A percentile compares a stretch with the other conserved stretches of the same genome.
phyloP scores from a whole-genome alignment of 2,113 vertebrate species.

The Sciurus niger region DNA sequence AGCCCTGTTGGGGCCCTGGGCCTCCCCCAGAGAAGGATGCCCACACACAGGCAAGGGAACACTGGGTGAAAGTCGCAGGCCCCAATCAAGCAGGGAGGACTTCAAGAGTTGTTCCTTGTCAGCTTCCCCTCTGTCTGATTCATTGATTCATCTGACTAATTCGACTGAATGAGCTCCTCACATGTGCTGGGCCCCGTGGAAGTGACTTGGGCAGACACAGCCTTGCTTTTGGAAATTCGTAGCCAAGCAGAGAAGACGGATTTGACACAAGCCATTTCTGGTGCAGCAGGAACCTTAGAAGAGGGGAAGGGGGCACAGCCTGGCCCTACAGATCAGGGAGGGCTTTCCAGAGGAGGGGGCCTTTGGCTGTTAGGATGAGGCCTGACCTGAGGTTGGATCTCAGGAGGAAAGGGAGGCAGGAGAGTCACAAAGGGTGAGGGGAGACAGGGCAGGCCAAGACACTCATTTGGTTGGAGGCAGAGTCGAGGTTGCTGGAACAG shows the following conservation, averaged over 20 bases:
- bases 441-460: too few species aligned
- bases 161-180: neutral
- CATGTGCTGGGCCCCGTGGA: rapidly evolving
- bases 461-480: neutral
- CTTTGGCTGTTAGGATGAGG: neutral
- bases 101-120: neutral
- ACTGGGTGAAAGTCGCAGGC: neutral
- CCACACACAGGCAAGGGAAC: neutral
- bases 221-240: neutral
- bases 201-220: neutral
- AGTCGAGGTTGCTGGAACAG: neutral
- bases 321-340: neutral
- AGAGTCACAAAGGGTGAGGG: neutral
- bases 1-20: neutral
- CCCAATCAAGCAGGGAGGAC: neutral
- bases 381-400: constrained; percentile 10
- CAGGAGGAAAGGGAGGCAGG: neutral
- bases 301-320: neutral
- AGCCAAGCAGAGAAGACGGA: neutral
- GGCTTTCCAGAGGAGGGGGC: neutral
- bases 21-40: neutral
- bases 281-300: neutral
- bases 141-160: neutral
- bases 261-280: neutral
- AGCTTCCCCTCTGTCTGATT: neutral